Conservation (phyloP, 2,113 vertebrate genomes). For the Semnornis frantzii region DNA sequence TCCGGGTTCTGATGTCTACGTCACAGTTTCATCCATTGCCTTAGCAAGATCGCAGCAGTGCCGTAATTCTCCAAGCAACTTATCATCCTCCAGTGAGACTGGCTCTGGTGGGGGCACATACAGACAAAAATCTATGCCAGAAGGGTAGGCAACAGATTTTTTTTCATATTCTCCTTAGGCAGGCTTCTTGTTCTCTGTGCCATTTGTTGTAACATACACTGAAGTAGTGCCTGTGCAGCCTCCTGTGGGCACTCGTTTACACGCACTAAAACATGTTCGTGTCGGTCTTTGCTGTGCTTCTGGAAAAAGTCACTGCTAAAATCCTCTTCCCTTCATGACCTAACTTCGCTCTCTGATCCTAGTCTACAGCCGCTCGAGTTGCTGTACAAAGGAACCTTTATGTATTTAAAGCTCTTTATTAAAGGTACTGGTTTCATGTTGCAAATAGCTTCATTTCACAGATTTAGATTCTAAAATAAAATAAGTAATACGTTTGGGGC, state of each 20-base stretch:
- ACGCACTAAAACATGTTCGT: not conserved
- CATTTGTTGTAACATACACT: not conserved
- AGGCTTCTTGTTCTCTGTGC: not conserved
- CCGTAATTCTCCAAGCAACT: constrained; percentile 86
- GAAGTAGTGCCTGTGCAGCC: not conserved
- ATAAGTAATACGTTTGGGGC: not conserved
- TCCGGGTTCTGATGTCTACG: constrained; percentile 91
- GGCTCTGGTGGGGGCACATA: constrained; percentile 84
- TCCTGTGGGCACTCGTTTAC: not conserved
- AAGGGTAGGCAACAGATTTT: constrained; percentile 84
- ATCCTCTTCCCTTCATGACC: not conserved
- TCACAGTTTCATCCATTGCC: constrained; percentile 89
- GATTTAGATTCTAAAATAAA: not conserved
- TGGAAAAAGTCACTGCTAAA: not conserved
- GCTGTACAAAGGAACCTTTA: not conserved
- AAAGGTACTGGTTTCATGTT: not conserved
- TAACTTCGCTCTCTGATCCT: not conserved
- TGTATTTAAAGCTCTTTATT: not conserved
- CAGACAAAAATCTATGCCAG: constrained; percentile 92
- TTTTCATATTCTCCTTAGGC: not conserved
- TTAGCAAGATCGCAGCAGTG: constrained; percentile 88
- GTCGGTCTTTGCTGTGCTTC: not conserved
- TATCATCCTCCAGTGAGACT: constrained; percentile 88
- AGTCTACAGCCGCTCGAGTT: not conserved
- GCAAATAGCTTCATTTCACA: not conserved